Evolutionary conservation across 2,797 vertebrate genomes (phyloP).

Genomic region (Melanotaenia boesemani): DNA sequence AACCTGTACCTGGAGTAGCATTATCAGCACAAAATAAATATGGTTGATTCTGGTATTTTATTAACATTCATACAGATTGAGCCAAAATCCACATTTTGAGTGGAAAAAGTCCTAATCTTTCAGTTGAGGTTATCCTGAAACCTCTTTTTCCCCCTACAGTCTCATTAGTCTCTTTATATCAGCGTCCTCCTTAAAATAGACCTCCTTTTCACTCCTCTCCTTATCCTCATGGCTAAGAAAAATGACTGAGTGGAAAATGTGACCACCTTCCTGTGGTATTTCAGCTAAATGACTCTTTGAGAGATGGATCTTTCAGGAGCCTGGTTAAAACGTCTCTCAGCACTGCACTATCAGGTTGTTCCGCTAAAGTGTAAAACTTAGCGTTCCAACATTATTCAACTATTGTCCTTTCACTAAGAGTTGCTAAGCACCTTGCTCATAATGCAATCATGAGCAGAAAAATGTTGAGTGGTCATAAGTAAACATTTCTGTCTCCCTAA

Average conservation of each 20-base stretch:
- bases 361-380: slow-evolving; percentile 64
- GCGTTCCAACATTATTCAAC: slow-evolving; percentile 65
- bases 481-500: slow-evolving; percentile 71
- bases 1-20: neutral
- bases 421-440: slow-evolving; percentile 72
- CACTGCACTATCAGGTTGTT: slow-evolving; percentile 56
- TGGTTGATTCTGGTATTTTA: neutral
- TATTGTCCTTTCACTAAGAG: slow-evolving; percentile 61
- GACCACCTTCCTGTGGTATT: slow-evolving; percentile 55
- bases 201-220: slow-evolving; percentile 51
- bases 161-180: slow-evolving; percentile 35
- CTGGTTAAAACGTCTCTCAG: slow-evolving; percentile 74
- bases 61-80: neutral
- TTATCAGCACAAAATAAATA: neutral
- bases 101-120: neutral
- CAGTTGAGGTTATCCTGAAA: neutral
- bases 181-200: slow-evolving; percentile 27
- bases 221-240: slow-evolving; percentile 51
- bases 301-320: slow-evolving; percentile 72
- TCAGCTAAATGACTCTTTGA: slow-evolving; percentile 60
- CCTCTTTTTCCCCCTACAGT: slow-evolving; percentile 7
- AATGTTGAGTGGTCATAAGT: slow-evolving; percentile 62
- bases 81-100: neutral
- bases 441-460: slow-evolving; percentile 54
- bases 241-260: slow-evolving; percentile 70